A percentile compares a stretch with the other conserved stretches of the same genome.
phyloP scores from a whole-genome alignment of 1,140 invertebrate genomes.

The Ips typographus region DNA sequence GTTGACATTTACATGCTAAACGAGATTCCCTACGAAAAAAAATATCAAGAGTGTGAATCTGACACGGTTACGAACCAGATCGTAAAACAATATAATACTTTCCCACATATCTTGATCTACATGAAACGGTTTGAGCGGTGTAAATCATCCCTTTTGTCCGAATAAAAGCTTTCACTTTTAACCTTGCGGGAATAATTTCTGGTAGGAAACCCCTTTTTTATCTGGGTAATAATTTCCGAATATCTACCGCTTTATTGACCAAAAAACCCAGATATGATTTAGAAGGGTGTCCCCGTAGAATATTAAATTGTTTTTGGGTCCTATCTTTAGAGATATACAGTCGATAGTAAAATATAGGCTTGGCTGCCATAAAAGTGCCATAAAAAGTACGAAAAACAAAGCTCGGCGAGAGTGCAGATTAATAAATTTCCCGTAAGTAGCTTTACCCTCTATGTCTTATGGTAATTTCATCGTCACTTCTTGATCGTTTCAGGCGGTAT shows the following conservation, averaged over 20 bases:
- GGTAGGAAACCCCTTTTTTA: conserved; percentile 5
- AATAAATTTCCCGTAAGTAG: conserved; percentile 24
- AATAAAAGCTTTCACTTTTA: background rate
- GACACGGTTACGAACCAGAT: background rate
- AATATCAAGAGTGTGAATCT: conserved; percentile 2
- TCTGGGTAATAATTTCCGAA: background rate
- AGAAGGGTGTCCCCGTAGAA: conserved; percentile 7
- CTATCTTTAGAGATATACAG: conserved; percentile 14
- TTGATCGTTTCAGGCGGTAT: conserved; percentile 18
- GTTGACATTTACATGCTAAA: conserved; percentile 7
- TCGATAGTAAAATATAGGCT: background rate
- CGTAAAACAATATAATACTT: background rate
- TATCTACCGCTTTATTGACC: conserved; percentile 18
- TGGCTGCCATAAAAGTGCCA: too few relatives aligned
- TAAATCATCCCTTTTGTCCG: background rate
- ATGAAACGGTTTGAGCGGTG: background rate
- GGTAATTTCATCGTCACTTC: conserved; percentile 28
- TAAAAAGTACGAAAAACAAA: too few relatives aligned
- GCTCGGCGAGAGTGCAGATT: background rate
- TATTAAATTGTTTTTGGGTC: conserved; percentile 21
- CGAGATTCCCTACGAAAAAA: background rate
- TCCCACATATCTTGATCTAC: too few relatives aligned
- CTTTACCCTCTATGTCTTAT: conserved; percentile 27
- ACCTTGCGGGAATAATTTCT: background rate
- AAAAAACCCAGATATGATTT: conserved; percentile 18